These are phyloP conservation scores for Marcusenius ussheri DNA, from an alignment of 2,113 vertebrate species.

Conservation along the genomic window DNA sequence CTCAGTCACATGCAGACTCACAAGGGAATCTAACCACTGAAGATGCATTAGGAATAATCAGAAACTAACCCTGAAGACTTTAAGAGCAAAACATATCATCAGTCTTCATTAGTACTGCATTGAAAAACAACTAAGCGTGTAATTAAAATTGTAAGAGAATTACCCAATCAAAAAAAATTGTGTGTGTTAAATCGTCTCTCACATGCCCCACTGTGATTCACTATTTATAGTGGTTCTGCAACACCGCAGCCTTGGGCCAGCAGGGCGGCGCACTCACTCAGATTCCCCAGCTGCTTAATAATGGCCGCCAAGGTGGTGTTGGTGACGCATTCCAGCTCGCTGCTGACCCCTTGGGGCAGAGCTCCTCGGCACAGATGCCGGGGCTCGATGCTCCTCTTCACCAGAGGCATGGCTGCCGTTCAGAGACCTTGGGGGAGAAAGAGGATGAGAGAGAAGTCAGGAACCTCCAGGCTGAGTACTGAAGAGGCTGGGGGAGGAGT, in stretches of 20 bases:
- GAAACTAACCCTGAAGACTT: neutral
- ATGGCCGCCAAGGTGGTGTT: slow-evolving; percentile 78
- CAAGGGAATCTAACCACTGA: neutral
- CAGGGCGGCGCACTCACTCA: slow-evolving; percentile 62
- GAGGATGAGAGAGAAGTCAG: neutral
- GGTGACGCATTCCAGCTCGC: slow-evolving; percentile 77
- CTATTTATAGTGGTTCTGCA: neutral
- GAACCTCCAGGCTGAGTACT: neutral
- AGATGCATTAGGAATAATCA: neutral
- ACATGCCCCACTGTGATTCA: neutral
- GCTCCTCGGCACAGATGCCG: slow-evolving; percentile 68
- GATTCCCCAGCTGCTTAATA: slow-evolving; percentile 77
- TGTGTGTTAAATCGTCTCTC: neutral
- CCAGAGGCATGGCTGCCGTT: slow-evolving; percentile 63
- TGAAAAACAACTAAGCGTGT: neutral
- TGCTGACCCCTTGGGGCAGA: slow-evolving; percentile 68
- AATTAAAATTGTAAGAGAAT: neutral
- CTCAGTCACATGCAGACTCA: neutral
- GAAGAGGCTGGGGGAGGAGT: neutral
- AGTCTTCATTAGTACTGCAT: neutral
- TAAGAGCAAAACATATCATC: neutral
- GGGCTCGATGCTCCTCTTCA: slow-evolving; percentile 68
- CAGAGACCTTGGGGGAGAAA: neutral
- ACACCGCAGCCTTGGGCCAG: neutral
- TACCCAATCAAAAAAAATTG: neutral